Evolutionary conservation across 2,797 vertebrate species (phyloP).

Genomic region (Sciurus vulgaris): DNA sequence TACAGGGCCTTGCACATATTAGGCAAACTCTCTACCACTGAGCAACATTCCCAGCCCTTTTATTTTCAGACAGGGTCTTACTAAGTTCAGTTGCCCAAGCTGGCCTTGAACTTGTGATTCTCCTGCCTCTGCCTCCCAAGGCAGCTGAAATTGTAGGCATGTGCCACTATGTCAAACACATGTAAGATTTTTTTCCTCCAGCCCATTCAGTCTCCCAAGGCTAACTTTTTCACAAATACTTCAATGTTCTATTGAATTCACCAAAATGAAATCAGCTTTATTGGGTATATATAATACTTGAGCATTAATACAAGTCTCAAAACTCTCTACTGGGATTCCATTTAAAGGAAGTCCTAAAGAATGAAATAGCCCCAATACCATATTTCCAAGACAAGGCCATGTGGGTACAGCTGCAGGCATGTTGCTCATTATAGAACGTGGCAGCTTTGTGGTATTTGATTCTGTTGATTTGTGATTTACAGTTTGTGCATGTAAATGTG

Average conservation of each 20-base stretch:
- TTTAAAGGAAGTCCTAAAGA: not conserved
- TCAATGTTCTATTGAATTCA: not conserved
- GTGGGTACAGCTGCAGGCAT: not conserved
- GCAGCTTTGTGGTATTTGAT: not conserved
- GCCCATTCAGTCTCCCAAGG: not conserved
- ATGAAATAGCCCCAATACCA: not conserved
- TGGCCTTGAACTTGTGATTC: no score
- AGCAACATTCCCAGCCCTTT: no score
- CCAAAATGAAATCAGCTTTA: not conserved
- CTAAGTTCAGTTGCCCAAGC: no score
- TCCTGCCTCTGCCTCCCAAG: no score
- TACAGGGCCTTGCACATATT: no score
- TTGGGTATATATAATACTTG: not conserved
- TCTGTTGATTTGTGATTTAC: not conserved
- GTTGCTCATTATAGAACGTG: not conserved
- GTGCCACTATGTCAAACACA: no score
- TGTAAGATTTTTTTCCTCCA: not conserved
- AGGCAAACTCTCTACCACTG: no score
- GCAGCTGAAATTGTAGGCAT: no score
- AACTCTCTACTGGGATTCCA: slow-evolving; percentile 10
- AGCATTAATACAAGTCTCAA: not conserved
- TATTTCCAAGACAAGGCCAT: not conserved
- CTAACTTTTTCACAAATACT: not conserved
- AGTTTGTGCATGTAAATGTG: not conserved
- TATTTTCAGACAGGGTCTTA: no score